phyloP scores from a whole-genome alignment of 2,113 vertebrate genomes.

The Phocoena sinus region DNA sequence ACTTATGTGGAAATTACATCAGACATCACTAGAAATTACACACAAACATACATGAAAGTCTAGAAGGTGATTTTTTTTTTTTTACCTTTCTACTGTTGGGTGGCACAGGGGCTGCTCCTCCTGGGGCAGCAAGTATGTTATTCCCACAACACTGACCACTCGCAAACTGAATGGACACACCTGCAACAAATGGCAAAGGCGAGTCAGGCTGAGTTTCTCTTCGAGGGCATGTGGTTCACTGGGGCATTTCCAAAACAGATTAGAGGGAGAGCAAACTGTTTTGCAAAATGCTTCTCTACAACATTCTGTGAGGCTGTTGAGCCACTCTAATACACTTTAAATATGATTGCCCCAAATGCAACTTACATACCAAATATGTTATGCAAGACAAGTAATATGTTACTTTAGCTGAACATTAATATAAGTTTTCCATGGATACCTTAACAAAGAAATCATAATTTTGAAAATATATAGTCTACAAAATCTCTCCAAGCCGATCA shows the following conservation, averaged over 20 bases:
- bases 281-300: background rate
- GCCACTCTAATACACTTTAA: background rate
- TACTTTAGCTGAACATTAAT: background rate
- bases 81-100: constrained; percentile 95
- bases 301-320: background rate
- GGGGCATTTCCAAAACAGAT: background rate
- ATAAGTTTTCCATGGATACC: background rate
- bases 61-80: background rate
- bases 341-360: background rate
- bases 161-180: constrained; percentile 96
- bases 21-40: background rate
- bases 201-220: background rate
- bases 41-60: background rate
- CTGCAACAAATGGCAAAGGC: constrained; percentile 59
- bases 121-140: constrained; percentile 97
- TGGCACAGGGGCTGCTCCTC: constrained; percentile 96
- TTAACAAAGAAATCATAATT: background rate
- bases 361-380: background rate
- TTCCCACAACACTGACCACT: constrained; percentile 96
- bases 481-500: background rate
- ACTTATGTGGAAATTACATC: background rate
- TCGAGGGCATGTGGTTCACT: background rate
- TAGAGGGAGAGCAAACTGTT: background rate
- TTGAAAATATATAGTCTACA: background rate
- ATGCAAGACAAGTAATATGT: background rate